Evolutionary conservation across 2,113 vertebrate species (phyloP).

Genomic region (Tupaia chinensis): DNA sequence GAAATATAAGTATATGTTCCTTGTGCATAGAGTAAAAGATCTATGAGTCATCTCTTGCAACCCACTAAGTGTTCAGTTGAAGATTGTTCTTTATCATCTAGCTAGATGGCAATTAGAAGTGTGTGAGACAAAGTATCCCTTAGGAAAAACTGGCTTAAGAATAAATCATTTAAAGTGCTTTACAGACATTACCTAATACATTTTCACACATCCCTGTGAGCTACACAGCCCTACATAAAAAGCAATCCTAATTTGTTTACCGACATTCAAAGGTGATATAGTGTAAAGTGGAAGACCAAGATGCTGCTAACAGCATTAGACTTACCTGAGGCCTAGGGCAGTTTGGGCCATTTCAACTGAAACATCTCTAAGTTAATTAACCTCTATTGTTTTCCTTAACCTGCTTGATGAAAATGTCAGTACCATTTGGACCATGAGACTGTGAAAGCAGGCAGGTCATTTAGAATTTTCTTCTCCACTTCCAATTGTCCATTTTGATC

Average conservation of each 20-base stretch:
- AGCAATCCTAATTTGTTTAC: constrained; percentile 74
- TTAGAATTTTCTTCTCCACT: constrained; percentile 49
- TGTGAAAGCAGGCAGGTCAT: constrained; percentile 49
- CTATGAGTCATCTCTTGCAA: constrained; percentile 62
- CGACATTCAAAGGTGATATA: constrained; percentile 17
- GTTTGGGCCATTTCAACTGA: constrained; percentile 26
- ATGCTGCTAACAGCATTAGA: constrained; percentile 60
- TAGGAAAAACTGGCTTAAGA: constrained; percentile 70
- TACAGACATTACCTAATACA: constrained; percentile 60
- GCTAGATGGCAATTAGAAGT: constrained; percentile 70
- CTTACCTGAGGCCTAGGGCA: constrained; percentile 56
- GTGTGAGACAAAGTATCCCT: constrained; percentile 66
- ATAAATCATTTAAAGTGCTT: constrained; percentile 71
- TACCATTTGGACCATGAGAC: constrained; percentile 35
- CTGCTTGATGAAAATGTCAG: constrained; percentile 74
- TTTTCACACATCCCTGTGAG: constrained; percentile 66
- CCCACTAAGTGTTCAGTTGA: constrained; percentile 65
- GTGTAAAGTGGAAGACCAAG: constrained; percentile 26
- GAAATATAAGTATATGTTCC: constrained; percentile 59
- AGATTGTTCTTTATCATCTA: constrained; percentile 62
- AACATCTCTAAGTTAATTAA: constrained; percentile 76
- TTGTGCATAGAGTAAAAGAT: constrained; percentile 30
- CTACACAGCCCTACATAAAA: constrained; percentile 23
- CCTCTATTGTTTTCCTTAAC: constrained; percentile 65
- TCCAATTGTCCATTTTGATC: not conserved